Percentiles rank a stretch among this genome's conserved stretches.
phyloP scores from a whole-genome alignment of 2,113 vertebrate species.

The Aviceda subcristata region DNA sequence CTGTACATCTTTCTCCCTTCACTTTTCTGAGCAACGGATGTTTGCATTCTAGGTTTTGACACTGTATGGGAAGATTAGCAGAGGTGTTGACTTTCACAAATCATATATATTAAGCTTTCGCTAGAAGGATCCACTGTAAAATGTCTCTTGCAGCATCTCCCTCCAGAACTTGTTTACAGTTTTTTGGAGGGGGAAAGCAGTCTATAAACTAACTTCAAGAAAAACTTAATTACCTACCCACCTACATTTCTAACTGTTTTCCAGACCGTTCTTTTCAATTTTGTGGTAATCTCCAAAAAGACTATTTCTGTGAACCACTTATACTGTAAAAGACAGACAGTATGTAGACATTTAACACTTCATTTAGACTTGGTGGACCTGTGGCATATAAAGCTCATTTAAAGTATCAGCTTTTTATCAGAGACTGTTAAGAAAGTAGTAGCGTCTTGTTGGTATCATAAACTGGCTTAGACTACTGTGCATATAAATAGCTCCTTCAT shows the following conservation, averaged over 20 bases:
- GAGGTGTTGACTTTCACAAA: slow-evolving; percentile 77
- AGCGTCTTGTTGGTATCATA: not conserved
- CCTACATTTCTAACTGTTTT: not conserved
- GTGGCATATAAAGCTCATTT: not conserved
- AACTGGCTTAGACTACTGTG: not conserved
- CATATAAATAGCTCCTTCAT: not conserved
- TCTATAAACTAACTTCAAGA: not conserved
- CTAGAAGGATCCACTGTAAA: slow-evolving; percentile 64
- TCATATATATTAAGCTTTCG: slow-evolving; percentile 75
- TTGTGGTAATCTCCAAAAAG: not conserved
- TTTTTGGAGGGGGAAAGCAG: not conserved
- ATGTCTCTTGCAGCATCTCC: not conserved
- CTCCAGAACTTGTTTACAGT: not conserved
- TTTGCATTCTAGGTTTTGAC: slow-evolving; percentile 56
- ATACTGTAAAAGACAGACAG: not conserved
- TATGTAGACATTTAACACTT: not conserved
- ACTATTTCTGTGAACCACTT: not conserved
- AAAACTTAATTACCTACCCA: not conserved
- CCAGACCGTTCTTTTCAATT: not conserved
- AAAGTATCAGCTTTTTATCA: not conserved
- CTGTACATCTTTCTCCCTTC: not conserved
- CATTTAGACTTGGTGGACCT: not conserved
- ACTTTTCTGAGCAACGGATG: slow-evolving; percentile 32
- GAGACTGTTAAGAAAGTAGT: not conserved
- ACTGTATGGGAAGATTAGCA: slow-evolving; percentile 76